Percentiles rank a stretch among this genome's conserved stretches.
phyloP scores from a whole-genome alignment of 2,113 vertebrate genomes.

The Nematolebias whitei region DNA sequence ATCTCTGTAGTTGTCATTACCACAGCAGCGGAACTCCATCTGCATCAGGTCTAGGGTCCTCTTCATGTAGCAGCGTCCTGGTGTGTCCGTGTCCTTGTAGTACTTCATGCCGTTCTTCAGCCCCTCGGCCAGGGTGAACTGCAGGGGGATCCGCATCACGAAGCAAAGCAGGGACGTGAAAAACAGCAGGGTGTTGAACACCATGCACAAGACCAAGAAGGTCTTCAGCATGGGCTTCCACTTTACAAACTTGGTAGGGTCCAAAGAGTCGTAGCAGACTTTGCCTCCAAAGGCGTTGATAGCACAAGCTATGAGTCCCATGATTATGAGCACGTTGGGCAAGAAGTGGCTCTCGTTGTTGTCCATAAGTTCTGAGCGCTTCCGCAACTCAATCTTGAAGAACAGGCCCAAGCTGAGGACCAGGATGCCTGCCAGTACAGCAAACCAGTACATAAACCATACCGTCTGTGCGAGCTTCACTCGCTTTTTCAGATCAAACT shows the following conservation, averaged over 20 bases:
- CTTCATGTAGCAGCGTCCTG: conserved; percentile 98
- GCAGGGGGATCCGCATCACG: conserved; percentile 87
- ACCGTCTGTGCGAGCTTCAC: conserved; percentile 95
- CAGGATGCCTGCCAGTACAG: conserved; percentile 89
- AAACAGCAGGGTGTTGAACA: conserved; percentile 85
- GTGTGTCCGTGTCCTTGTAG: conserved; percentile 96
- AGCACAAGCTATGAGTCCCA: conserved; percentile 87
- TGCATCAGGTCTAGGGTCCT: conserved; percentile 96
- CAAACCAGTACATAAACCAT: conserved; percentile 98
- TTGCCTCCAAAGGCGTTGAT: conserved; percentile 92
- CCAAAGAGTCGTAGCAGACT: conserved; percentile 95
- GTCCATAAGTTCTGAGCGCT: conserved; percentile 96
- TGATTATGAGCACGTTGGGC: conserved; percentile 91
- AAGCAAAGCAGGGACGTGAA: conserved; percentile 87
- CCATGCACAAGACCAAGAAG: conserved; percentile 85
- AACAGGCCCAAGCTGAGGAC: conserved; percentile 93
- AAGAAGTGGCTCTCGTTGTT: conserved; percentile 96
- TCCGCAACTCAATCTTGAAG: conserved; percentile 95
- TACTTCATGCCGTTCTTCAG: conserved; percentile 91
- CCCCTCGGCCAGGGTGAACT: conserved; percentile 88
- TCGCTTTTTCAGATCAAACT: conserved; percentile 92
- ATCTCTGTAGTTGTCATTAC: conserved; percentile 93
- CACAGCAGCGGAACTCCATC: conserved; percentile 97
- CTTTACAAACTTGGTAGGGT: conserved; percentile 87
- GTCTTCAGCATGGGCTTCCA: conserved; percentile 90